Conservation (phyloP, 1,140 invertebrate genomes). For the Drosophila sturtevanti region DNA sequence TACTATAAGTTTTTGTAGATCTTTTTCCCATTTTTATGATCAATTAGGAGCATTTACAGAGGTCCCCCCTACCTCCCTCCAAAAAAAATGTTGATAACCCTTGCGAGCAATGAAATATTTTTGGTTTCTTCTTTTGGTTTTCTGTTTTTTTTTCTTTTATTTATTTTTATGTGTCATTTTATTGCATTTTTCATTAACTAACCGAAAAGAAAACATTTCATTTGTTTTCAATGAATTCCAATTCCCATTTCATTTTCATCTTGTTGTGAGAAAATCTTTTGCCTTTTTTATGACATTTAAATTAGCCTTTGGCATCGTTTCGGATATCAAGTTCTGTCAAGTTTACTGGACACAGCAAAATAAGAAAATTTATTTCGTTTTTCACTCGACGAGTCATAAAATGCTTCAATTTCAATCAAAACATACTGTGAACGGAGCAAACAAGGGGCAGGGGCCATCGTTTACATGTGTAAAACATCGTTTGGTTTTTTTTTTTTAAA, state of each 20-base stretch:
- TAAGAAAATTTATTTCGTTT: conserved; percentile 56
- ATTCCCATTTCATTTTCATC: conserved; percentile 23
- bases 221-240: conserved; percentile 51
- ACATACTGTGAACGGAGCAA: conserved; percentile 23
- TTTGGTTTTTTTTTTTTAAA: neutral
- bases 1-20: conserved; percentile 11
- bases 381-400: conserved; percentile 39
- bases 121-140: neutral
- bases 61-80: conserved; percentile 6
- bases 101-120: neutral
- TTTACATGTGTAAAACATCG: conserved; percentile 64
- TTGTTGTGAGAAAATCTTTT: conserved; percentile 63
- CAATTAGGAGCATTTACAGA: conserved; percentile 76
- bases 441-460: conserved; percentile 4
- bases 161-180: conserved; percentile 64
- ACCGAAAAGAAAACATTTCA: conserved; percentile 67
- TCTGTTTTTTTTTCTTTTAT: neutral
- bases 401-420: conserved; percentile 57
- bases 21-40: conserved; percentile 58
- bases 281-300: conserved; percentile 74
- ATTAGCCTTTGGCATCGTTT: conserved; percentile 71
- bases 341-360: conserved; percentile 1
- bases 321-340: conserved; percentile 66
- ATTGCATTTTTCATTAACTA: conserved; percentile 76
- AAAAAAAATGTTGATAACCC: conserved; percentile 34